Evolutionary conservation across 2,888 invertebrate species (phyloP).

Genomic region (Piscicola geometra): DNA sequence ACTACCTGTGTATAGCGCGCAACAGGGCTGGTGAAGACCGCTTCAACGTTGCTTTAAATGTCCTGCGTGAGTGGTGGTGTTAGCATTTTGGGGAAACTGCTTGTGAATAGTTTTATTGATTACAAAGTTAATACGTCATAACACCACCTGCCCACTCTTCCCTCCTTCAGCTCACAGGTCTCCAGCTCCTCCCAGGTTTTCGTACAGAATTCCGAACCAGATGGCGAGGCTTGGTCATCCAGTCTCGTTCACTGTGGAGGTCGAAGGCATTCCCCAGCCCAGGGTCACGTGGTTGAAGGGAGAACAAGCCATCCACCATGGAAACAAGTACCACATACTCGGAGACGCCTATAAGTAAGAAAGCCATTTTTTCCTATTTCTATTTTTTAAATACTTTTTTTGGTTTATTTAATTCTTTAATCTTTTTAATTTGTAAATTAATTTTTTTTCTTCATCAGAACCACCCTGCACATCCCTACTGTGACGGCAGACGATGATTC

Average conservation of each 20-base stretch:
- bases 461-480: conserved; percentile 81
- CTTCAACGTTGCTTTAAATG: conserved; percentile 81
- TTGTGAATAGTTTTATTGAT: background rate
- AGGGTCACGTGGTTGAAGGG: conserved; percentile 97
- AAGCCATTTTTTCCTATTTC: no score
- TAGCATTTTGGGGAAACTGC: background rate
- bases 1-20: conserved; percentile 81
- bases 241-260: conserved; percentile 79
- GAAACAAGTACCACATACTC: conserved; percentile 43
- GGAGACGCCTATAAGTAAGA: conserved; percentile 24
- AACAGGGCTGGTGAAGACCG: conserved; percentile 90
- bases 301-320: conserved; percentile 59
- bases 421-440: background rate
- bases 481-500: conserved; percentile 83
- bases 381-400: background rate
- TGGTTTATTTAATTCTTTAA: background rate
- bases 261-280: conserved; percentile 87
- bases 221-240: conserved; percentile 90
- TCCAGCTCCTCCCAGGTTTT: conserved; percentile 91
- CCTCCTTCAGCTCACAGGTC: conserved; percentile 63
- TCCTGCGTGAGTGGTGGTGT: conserved; percentile 58
- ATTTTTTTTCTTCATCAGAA: conserved; percentile 34
- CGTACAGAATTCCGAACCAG: conserved; percentile 85
- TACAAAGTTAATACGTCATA: no score
- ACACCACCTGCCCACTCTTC: no score